Conservation (phyloP, 2,888 invertebrate species). For the Leucozona laternaria region DNA sequence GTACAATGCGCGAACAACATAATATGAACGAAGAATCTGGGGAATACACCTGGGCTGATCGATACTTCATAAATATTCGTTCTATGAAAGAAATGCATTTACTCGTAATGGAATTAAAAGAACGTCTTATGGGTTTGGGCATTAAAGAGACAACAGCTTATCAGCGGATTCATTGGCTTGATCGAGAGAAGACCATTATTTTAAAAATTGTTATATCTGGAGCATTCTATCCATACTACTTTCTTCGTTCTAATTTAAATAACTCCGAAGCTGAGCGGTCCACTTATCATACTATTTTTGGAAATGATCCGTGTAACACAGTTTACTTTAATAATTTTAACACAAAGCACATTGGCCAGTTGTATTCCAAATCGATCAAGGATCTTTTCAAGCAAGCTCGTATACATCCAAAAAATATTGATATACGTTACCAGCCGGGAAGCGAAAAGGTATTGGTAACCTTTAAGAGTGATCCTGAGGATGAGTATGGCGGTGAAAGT, state of each 20-base stretch:
- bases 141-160: slow-evolving; percentile 85
- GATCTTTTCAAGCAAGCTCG: slow-evolving; percentile 84
- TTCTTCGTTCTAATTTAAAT: slow-evolving; percentile 85
- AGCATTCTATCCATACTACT: slow-evolving; percentile 97
- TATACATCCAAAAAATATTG: slow-evolving; percentile 82
- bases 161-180: slow-evolving; percentile 83
- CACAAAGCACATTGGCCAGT: slow-evolving; percentile 87
- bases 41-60: slow-evolving; percentile 88
- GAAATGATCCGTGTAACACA: slow-evolving; percentile 90
- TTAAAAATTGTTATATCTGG: slow-evolving; percentile 86
- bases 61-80: slow-evolving; percentile 89
- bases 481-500: slow-evolving; percentile 74
- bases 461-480: slow-evolving; percentile 84
- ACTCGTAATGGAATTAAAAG: slow-evolving; percentile 88
- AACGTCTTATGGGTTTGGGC: slow-evolving; percentile 86
- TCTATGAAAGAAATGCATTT: slow-evolving; percentile 90
- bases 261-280: slow-evolving; percentile 87
- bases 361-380: slow-evolving; percentile 88
- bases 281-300: slow-evolving; percentile 88
- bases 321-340: slow-evolving; percentile 88
- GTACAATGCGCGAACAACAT: slow-evolving; percentile 85
- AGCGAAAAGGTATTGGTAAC: slow-evolving; percentile 88
- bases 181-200: slow-evolving; percentile 86
- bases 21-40: slow-evolving; percentile 84
- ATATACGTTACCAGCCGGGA: slow-evolving; percentile 83